Conservation (phyloP, 92 coral and sea anemone species). For the Porites evermanni region DNA sequence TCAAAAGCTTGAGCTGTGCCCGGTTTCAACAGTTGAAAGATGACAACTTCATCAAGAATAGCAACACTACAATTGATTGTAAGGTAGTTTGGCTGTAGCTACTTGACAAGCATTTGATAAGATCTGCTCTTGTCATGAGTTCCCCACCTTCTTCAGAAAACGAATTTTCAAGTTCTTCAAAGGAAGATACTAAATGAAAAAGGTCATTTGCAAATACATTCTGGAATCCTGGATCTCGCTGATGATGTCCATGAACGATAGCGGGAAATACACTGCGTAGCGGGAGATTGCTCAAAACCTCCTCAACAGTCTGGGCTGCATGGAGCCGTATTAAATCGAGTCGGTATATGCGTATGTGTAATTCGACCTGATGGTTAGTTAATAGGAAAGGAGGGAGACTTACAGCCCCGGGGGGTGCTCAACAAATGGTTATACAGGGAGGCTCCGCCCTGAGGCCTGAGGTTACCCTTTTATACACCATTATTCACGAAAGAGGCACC, state of each 20-base stretch:
- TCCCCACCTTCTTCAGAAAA: slow-evolving; percentile 59
- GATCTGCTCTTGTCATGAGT: slow-evolving; percentile 68
- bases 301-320: no score
- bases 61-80: slow-evolving; percentile 27
- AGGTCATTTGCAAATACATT: slow-evolving; percentile 63
- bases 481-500: no score
- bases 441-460: no score
- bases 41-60: slow-evolving; percentile 68
- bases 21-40: slow-evolving; percentile 63
- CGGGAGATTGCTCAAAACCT: no score
- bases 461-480: no score
- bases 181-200: slow-evolving; percentile 29
- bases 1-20: slow-evolving; percentile 64
- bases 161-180: slow-evolving; percentile 67
- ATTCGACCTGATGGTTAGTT: no score
- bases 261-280: slow-evolving; percentile 8
- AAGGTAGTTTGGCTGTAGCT: not conserved
- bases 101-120: not conserved
- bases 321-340: no score
- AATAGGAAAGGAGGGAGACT: no score
- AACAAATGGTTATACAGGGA: no score
- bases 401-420: no score
- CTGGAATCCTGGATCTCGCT: slow-evolving; percentile 46
- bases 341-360: no score
- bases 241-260: slow-evolving; percentile 46